Evolutionary conservation across 2,797 vertebrate genomes (phyloP), one percentile per base, ranked within the genome.

Genomic region (Tarsius wallacei): DNA sequence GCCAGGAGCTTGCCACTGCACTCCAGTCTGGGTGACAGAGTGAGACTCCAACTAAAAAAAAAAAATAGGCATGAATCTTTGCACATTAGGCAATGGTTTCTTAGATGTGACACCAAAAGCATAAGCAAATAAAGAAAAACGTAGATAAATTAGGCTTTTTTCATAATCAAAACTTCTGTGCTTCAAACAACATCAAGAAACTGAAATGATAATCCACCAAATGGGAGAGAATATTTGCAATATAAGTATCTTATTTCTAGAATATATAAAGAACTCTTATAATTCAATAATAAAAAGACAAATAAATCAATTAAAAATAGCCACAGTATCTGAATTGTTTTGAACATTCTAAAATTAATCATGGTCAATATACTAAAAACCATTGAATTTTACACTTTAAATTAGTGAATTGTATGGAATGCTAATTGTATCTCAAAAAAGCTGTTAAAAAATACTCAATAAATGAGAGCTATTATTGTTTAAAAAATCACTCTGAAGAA

Each of bases 201-300:
- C 4, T 59, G 22, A 26, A 82, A 86, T 66, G 31, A 42, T 5
- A 93, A 53, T 90, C 59, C 14, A 28, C 24, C 3, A 13, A 84
- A 63, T 19, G 22, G 59, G 9, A 96, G 22, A 86, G 82, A 77
- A 59, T 64, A 57, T 59, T 71, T 87, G 4, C 22, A 91, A 71
- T 12, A 73, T 19, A 87, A 80, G 36, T 36, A 42, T 81, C 8
- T 21, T n/a, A 6, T 42, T 42, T 42, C 42, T 42, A 93, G 47
- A 64, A 86, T 17, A 66, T 13, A 82, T 3, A 84, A 84, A 82
- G 53, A 90, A 70, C 6, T 57, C 26, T 88, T 21, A 91, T 0
- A 83, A 82, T 21, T 82, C 51, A 91, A 91, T 82, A 87, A 91
- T 76, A 90, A 87, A 74, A 83, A 68, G 24, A 88, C 42, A 42